Conservation (phyloP, 2,113 vertebrate genomes). For the Puffinus mauretanicus region DNA sequence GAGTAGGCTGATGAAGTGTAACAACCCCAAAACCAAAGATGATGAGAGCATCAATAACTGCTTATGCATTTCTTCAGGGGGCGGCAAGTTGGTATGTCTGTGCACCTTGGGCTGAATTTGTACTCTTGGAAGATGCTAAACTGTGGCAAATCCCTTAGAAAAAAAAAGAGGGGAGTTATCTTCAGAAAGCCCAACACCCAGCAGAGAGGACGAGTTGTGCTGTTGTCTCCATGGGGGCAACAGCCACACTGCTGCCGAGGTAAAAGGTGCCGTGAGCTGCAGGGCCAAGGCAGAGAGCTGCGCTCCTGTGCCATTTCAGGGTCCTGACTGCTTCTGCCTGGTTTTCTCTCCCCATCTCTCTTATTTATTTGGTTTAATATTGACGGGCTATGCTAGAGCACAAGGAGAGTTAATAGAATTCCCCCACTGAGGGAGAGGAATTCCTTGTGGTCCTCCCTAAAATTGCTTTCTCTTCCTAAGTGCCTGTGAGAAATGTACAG, state of each 20-base stretch:
- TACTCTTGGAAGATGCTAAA: not conserved
- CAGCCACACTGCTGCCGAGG: not conserved
- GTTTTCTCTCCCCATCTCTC: not conserved
- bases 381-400: not conserved
- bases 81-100: not conserved
- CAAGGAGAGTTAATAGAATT: not conserved
- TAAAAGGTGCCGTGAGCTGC: not conserved
- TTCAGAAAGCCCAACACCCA: not conserved
- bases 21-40: not conserved
- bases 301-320: not conserved
- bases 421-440: not conserved
- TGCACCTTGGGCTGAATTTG: not conserved
- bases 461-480: not conserved
- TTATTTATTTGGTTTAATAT: not conserved
- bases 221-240: not conserved
- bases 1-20: not conserved
- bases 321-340: not conserved
- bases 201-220: not conserved
- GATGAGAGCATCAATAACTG: not conserved
- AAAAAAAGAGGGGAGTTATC: fast-evolving
- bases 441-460: not conserved
- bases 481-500: not conserved
- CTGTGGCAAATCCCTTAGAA: not conserved
- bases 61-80: not conserved
- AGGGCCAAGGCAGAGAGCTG: not conserved